phyloP scores from a whole-genome alignment of 2,797 vertebrate genomes.

The Gymnothorax javanicus region DNA sequence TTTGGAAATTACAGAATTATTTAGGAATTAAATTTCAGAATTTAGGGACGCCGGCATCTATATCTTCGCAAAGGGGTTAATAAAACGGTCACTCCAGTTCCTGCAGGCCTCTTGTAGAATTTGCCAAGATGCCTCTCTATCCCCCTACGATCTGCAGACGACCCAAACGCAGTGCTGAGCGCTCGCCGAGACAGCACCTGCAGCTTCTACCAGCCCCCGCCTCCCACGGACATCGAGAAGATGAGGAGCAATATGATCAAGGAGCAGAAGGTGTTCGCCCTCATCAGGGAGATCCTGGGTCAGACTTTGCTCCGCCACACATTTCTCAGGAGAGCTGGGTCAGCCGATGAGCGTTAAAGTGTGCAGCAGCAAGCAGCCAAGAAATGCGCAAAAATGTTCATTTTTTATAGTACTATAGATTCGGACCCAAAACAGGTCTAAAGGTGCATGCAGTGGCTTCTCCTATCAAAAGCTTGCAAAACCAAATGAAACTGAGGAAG shows the following conservation, averaged over 20 bases:
- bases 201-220: conserved; percentile 85
- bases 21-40: too few species aligned
- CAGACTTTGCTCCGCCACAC: conserved; percentile 36
- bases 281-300: conserved; percentile 90
- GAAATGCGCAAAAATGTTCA: too few species aligned
- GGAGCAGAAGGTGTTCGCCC: conserved; percentile 87
- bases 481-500: too few species aligned
- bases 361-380: not conserved
- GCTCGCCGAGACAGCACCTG: conserved; percentile 81
- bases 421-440: too few species aligned
- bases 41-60: too few species aligned
- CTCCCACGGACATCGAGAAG: conserved; percentile 79
- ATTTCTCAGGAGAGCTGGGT: not conserved
- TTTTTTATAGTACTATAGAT: too few species aligned
- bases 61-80: not conserved
- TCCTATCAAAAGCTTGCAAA: too few species aligned
- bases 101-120: not conserved
- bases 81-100: not conserved
- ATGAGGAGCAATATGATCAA: conserved; percentile 83
- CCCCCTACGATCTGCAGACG: conserved; percentile 62
- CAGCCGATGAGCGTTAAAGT: not conserved
- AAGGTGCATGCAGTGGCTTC: too few species aligned
- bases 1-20: too few species aligned
- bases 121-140: not conserved
- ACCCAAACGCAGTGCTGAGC: conserved; percentile 66